These are phyloP conservation scores for Avahi laniger DNA, from an alignment of 2,797 vertebrate genomes.

Conservation along the genomic window DNA sequence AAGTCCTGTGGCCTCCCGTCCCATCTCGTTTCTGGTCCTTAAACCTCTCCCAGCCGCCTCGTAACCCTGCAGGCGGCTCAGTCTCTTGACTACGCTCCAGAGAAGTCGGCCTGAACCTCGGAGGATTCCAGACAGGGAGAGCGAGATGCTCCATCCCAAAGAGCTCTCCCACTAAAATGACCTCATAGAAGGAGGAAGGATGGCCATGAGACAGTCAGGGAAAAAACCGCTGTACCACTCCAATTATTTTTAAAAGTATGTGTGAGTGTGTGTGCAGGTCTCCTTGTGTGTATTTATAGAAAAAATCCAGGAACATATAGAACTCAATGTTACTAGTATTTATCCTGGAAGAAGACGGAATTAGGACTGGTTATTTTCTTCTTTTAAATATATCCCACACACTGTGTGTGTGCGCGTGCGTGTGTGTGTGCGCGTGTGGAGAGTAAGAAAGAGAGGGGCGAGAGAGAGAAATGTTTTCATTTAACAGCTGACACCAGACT, in stretches of 20 bases:
- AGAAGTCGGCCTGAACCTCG: not conserved
- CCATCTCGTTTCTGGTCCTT: not conserved
- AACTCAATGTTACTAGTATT: not conserved
- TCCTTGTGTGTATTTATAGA: not conserved
- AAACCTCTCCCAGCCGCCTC: not conserved
- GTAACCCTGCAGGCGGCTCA: not conserved
- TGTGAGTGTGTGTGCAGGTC: not conserved
- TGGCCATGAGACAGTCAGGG: not conserved
- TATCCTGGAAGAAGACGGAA: slow-evolving; percentile 14
- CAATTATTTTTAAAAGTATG: not conserved
- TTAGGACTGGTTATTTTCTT: not conserved
- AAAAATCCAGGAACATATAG: not conserved
- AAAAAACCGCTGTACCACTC: not conserved
- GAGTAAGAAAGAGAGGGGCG: not conserved
- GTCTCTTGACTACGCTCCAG: not conserved
- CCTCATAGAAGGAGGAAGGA: not conserved
- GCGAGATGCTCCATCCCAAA: not conserved
- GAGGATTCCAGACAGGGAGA: not conserved
- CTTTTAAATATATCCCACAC: not conserved
- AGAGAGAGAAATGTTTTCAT: not conserved
- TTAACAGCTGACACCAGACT: not conserved
- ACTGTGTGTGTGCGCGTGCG: not conserved
- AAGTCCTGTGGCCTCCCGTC: not conserved
- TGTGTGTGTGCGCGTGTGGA: not conserved
- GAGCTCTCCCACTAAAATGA: not conserved